phyloP scores from a whole-genome alignment of 2,888 invertebrate genomes.

The Dendrolimus pini region DNA sequence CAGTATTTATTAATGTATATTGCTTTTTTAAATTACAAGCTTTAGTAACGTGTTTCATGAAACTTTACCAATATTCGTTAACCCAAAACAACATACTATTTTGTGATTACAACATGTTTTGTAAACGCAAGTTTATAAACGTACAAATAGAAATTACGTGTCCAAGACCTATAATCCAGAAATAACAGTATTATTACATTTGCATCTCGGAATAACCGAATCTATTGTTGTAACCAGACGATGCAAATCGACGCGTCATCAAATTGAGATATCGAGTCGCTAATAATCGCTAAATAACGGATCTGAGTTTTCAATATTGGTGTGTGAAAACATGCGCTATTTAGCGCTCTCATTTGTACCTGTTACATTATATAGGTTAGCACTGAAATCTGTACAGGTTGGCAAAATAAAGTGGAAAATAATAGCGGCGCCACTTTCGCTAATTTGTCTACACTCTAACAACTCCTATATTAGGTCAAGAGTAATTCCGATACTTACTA shows the following conservation, averaged over 20 bases:
- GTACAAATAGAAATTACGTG: background rate
- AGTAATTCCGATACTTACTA: too few species aligned
- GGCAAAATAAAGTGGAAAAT: too few species aligned
- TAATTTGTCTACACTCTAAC: too few species aligned
- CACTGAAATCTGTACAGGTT: too few species aligned
- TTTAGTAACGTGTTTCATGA: background rate
- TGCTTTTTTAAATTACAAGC: too few species aligned
- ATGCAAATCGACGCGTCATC: constrained; percentile 9
- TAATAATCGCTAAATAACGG: constrained; percentile 13
- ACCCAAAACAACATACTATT: background rate
- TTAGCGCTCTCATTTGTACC: constrained; percentile 8
- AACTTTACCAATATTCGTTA: background rate
- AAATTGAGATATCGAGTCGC: constrained; percentile 15
- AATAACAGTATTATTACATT: background rate
- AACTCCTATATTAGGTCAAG: too few species aligned
- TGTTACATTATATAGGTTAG: constrained; percentile 1
- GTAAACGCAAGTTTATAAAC: background rate
- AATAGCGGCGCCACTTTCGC: too few species aligned
- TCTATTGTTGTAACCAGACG: constrained; percentile 3
- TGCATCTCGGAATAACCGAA: constrained; percentile 4
- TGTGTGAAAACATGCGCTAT: background rate
- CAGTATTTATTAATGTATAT: too few species aligned
- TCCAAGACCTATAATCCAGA: background rate
- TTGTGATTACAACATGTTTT: background rate
- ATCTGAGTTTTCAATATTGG: constrained; percentile 8